Evolutionary conservation across 2,888 invertebrate species (phyloP), one percentile per base, ranked within the genome.

Genomic region (Pachliopta kotzebuea): DNA sequence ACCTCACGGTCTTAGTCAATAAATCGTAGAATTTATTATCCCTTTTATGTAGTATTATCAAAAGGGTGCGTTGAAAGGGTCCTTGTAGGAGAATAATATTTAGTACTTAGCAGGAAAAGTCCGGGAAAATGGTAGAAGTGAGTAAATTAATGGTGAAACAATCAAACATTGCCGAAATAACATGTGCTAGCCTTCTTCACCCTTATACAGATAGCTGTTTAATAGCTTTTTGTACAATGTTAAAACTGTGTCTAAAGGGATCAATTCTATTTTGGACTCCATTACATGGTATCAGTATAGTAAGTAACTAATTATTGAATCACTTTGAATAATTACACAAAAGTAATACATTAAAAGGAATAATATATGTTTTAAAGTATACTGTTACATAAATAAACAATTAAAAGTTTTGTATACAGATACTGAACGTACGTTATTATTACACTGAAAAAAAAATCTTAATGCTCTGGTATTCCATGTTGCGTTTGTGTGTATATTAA

Each of bases 181-280:
- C 83, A 1, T 91, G 90, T 70, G 67, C 69, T 11, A 64, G 78
- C 23, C 61, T 90, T 17, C 8, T 91, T 26, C 90, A 91, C 71
- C 90, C 90, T 3, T 81, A 85, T 79, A 81, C 85, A 14, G 71
- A 77, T 8, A 88, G 78, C 59, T 91, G 90, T 63, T 50, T 68
- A 14, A 56, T 74, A 56, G 90, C 86, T 14, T 78, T 74, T 67
- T 63, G 67, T 24, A 72, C 68, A 3, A 88, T 88, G 85, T 6
- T 79, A 0, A 37, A 69, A 56, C 18, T 45, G 1, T 83, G 85
- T 69, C 64, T 70, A 2, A 80, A 71, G 67, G 90, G 90, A 58
- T 64, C 74, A 6, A 8, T 76, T 11, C 71, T 71, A 45, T 90
- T 84, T 72, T 89, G 76, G 73, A 69, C 76, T 54, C 80, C 85